Evolutionary conservation across 2,113 vertebrate genomes (phyloP), one percentile per base, ranked within the genome.

Genomic region (Telmatochromis sp.): DNA sequence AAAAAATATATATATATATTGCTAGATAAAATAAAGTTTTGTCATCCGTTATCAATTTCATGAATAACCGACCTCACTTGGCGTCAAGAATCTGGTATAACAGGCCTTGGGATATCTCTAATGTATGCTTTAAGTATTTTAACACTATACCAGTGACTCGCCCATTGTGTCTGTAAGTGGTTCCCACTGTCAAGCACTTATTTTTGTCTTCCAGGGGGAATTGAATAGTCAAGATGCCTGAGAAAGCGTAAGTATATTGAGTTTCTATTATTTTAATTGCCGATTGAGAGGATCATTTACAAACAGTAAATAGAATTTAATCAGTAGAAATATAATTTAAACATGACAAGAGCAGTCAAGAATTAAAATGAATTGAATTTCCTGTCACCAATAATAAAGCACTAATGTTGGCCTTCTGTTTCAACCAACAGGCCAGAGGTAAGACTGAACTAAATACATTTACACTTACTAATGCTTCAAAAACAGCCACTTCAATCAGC

Each of bases 181-280:
- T 47, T 89, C 80, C 88, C 26, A n/a, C 42, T 37, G 82, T 82
- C 21, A n/a, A 80, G 53, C 75, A 91, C 89, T 91, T 95, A 93
- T 96, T 96, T 96, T 93, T 96, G 90, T 95, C 93, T 94, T 94
- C 50, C 91, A 96, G 96, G 91, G 82, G 81, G 80, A 87, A 88
- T 57, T 40, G 13, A 79, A 94, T 87, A 86, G 73, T 83, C 94
- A 96, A 94, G 92, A 97, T 96, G 96, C 96, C 96, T 7, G 96
- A 96, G 89, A 95, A 95, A 89, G 82, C 19, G 95, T 97, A 92
- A 96, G 96, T 96, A 85, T 90, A 89, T 86, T 71, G 50, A 83
- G 31, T 94, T 83, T 90, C 71, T 86, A 37, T 84, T 83, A 35
- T 92, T 91, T 90, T 86, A 87, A 87, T 26, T 58, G 80, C 71